phyloP scores from a whole-genome alignment of 2,113 vertebrate genomes.

The Neoarius graeffei region DNA sequence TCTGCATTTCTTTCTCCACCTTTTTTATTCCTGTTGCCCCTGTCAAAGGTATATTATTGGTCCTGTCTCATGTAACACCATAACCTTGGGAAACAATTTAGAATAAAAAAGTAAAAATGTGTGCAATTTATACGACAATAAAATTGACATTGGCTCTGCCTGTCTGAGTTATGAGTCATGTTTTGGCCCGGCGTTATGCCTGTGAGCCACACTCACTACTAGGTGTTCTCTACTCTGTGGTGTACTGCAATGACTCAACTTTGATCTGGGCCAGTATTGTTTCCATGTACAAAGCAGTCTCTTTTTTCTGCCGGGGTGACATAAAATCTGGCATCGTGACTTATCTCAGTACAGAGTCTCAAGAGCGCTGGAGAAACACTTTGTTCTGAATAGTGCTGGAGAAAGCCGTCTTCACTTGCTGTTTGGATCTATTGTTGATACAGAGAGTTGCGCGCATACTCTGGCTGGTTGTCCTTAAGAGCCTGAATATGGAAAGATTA shows the following conservation, averaged over 20 bases:
- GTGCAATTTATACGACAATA: neutral
- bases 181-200: neutral
- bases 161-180: conserved; percentile 21
- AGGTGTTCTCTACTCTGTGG: conserved; percentile 37
- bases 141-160: conserved; percentile 4
- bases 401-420: conserved; percentile 40
- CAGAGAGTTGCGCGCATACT: conserved; percentile 30
- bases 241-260: conserved; percentile 51
- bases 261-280: conserved; percentile 53
- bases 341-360: conserved; percentile 46
- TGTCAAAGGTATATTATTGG: neutral
- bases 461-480: conserved; percentile 7
- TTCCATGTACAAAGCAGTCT: conserved; percentile 50
- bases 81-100: neutral
- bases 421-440: conserved; percentile 42
- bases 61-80: neutral
- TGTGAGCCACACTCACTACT: conserved; percentile 14
- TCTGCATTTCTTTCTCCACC: neutral
- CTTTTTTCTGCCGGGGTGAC: conserved; percentile 52
- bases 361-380: conserved; percentile 48
- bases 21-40: neutral
- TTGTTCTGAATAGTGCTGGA: conserved; percentile 58
- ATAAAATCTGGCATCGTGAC: conserved; percentile 55
- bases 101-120: neutral
- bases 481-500: conserved; percentile 25